phyloP scores from a whole-genome alignment of 2,888 invertebrate genomes.

The Teinopalpus imperialis region DNA sequence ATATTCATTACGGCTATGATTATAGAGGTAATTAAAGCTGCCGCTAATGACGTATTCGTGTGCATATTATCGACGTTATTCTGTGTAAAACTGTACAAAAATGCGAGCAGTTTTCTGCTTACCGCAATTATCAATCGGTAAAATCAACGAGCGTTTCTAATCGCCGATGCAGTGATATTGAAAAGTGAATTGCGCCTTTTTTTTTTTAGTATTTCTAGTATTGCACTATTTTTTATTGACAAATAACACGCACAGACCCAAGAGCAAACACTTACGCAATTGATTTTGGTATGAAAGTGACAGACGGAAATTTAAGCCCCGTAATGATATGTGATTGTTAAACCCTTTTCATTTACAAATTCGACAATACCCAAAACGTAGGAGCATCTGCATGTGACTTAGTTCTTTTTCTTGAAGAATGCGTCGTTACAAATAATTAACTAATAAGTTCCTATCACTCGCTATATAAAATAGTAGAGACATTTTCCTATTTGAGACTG shows the following conservation, averaged over 20 bases:
- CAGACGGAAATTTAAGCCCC: too few relatives aligned
- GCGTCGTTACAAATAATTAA: too few relatives aligned
- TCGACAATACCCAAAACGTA: too few relatives aligned
- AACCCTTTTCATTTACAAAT: too few relatives aligned
- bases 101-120: constrained; percentile 7
- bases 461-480: too few relatives aligned
- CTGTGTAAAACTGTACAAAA: constrained; percentile 7
- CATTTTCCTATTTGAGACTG: too few relatives aligned
- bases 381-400: too few relatives aligned
- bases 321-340: too few relatives aligned
- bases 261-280: not conserved
- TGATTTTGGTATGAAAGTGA: too few relatives aligned
- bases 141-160: constrained; percentile 23
- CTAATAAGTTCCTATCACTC: too few relatives aligned
- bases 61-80: constrained; percentile 7
- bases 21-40: constrained; percentile 15
- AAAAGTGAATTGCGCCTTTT: constrained; percentile 18
- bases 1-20: constrained; percentile 14
- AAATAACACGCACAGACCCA: constrained; percentile 11
- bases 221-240: constrained; percentile 16
- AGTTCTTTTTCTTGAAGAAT: too few relatives aligned
- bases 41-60: constrained; percentile 15
- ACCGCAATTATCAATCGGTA: constrained; percentile 19
- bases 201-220: constrained; percentile 11
- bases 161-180: constrained; percentile 14